Evolutionary conservation across 2,888 invertebrate species (phyloP).

Genomic region (Brachyptera risi): DNA sequence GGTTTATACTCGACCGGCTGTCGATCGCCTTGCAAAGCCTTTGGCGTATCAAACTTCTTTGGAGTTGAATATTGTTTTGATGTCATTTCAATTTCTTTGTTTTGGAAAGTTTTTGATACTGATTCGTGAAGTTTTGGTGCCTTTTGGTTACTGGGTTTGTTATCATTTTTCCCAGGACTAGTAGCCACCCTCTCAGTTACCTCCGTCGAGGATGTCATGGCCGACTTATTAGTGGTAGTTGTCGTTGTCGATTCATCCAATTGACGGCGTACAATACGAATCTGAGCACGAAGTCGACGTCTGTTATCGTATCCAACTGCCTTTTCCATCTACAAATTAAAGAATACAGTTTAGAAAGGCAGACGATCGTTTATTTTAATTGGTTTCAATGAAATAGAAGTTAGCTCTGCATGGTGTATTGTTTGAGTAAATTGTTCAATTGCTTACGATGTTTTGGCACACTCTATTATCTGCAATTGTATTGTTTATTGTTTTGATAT

Average conservation of each 20-base stretch:
- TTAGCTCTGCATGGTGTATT: too few species aligned
- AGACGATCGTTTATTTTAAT: too few species aligned
- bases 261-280: conserved; percentile 64
- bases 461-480: too few species aligned
- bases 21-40: neutral
- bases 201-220: conserved; percentile 20
- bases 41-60: neutral
- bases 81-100: neutral
- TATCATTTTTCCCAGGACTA: too few species aligned
- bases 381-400: too few species aligned
- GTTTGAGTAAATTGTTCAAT: too few species aligned
- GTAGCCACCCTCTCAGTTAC: neutral
- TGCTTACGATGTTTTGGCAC: too few species aligned
- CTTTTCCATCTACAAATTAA: conserved; percentile 62
- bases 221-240: conserved; percentile 28
- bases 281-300: conserved; percentile 71
- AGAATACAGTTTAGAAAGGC: too few species aligned
- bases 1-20: neutral
- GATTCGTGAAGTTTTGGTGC: neutral
- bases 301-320: conserved; percentile 73
- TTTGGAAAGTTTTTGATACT: too few species aligned
- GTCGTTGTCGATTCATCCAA: conserved; percentile 39
- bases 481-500: too few species aligned
- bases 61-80: neutral
- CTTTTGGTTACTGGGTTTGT: too few species aligned